phyloP scores from a whole-genome alignment of 1,140 invertebrate species.

The Drosophila setifemur region DNA sequence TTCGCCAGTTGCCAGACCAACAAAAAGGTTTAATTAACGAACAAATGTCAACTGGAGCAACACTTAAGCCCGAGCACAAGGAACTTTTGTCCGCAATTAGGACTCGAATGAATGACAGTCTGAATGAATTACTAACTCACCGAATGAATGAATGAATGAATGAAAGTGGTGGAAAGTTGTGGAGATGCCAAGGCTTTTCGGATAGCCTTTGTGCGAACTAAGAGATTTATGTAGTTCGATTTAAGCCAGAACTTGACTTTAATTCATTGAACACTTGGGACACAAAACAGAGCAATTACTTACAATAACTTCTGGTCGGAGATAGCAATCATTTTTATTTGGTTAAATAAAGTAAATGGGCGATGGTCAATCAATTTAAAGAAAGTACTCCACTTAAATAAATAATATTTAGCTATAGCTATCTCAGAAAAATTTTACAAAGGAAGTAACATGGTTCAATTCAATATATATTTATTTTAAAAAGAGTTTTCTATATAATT shows the following conservation, averaged over 20 bases:
- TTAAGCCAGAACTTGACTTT: slow-evolving; percentile 11
- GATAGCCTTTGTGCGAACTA: slow-evolving; percentile 27
- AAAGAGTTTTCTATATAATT: no score
- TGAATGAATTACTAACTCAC: slow-evolving; percentile 68
- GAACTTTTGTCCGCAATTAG: slow-evolving; percentile 78
- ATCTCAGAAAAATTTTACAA: no score
- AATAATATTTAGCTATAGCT: no score
- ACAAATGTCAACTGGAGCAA: slow-evolving; percentile 73
- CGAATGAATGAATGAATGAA: slow-evolving; percentile 48
- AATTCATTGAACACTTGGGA: slow-evolving; percentile 7
- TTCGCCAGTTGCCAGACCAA: slow-evolving; percentile 53
- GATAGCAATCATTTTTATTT: not conserved
- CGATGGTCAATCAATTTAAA: no score
- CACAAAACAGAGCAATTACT: not conserved
- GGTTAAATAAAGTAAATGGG: no score
- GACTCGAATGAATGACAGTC: slow-evolving; percentile 71
- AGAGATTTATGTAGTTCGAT: slow-evolving; percentile 17
- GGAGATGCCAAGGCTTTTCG: not conserved
- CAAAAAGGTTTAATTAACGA: slow-evolving; percentile 81
- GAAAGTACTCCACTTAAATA: no score
- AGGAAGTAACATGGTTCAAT: no score
- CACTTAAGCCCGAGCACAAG: slow-evolving; percentile 44
- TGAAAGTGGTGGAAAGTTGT: slow-evolving; percentile 2
- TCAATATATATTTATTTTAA: no score
- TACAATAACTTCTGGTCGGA: not conserved